Percentiles rank a stretch among this genome's conserved stretches.
phyloP scores from a whole-genome alignment of 1,140 invertebrate species.

The Aphelinus atriplicis region DNA sequence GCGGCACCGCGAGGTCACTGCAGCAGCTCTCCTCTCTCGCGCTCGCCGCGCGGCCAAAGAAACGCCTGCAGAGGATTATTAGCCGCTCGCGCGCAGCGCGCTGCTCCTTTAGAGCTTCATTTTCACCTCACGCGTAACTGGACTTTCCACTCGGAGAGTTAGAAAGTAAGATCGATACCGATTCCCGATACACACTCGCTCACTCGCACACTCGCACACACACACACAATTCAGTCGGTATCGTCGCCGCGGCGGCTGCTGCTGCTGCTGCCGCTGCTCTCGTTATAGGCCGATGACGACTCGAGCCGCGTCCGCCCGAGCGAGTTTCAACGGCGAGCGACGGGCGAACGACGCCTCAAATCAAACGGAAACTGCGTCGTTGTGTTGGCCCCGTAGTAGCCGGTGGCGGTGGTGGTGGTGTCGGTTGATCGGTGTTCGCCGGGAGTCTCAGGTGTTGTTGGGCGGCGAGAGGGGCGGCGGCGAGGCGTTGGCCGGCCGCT shows the following conservation, averaged over 20 bases:
- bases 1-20: neutral
- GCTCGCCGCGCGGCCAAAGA: conserved; percentile 1
- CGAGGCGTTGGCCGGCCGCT: conserved; percentile 50
- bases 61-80: conserved; percentile 23
- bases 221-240: too few relatives aligned
- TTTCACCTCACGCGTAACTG: conserved; percentile 39
- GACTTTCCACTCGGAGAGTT: conserved; percentile 40
- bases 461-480: conserved; percentile 58
- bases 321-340: too few relatives aligned
- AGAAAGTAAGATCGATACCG: conserved; percentile 54
- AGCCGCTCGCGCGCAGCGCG: neutral
- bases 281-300: neutral
- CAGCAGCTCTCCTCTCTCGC: neutral
- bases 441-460: conserved; percentile 59
- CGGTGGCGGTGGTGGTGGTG: neutral
- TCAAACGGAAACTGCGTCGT: too few relatives aligned
- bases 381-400: too few relatives aligned
- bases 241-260: too few relatives aligned
- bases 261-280: neutral
- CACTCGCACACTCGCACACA: neutral
- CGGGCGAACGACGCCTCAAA: too few relatives aligned
- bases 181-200: conserved; percentile 38
- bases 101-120: conserved; percentile 34
- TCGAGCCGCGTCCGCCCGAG: neutral
- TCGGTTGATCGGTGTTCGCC: neutral